phyloP scores from a whole-genome alignment of 2,113 vertebrate genomes.

The Upupa epops region DNA sequence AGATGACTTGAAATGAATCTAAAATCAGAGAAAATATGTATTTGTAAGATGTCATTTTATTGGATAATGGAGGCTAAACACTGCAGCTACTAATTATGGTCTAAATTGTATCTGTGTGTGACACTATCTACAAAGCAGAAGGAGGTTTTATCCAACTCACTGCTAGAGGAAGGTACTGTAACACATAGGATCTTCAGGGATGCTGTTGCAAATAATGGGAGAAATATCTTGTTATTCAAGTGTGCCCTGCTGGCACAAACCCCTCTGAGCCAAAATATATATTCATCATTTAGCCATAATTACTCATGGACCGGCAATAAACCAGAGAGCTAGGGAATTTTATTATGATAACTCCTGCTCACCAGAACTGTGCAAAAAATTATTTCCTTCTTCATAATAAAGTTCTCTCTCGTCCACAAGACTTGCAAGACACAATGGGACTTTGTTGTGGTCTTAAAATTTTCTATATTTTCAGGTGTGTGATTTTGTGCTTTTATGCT shows the following conservation, averaged over 20 bases:
- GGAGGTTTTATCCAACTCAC: not conserved
- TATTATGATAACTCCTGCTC: not conserved
- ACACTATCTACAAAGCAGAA: not conserved
- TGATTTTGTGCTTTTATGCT: too few relatives aligned
- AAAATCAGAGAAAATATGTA: not conserved
- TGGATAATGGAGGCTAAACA: not conserved
- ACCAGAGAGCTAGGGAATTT: not conserved
- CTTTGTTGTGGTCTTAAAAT: too few relatives aligned
- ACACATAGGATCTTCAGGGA: not conserved
- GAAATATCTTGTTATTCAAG: not conserved
- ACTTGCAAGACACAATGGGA: not conserved
- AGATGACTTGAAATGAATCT: not conserved
- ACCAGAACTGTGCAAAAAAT: not conserved
- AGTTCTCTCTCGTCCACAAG: not conserved
- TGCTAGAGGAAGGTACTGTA: not conserved
- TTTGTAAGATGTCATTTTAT: not conserved
- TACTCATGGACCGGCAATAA: not conserved
- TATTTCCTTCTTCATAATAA: not conserved
- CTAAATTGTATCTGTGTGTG: not conserved
- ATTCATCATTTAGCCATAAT: not conserved
- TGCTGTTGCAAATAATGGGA: not conserved
- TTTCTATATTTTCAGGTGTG: too few relatives aligned
- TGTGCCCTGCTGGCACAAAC: not conserved
- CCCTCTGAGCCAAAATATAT: not conserved
- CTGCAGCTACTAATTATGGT: slow-evolving; percentile 13